Conservation (phyloP, 2,888 invertebrate species). For the Chloromyia formosa region DNA sequence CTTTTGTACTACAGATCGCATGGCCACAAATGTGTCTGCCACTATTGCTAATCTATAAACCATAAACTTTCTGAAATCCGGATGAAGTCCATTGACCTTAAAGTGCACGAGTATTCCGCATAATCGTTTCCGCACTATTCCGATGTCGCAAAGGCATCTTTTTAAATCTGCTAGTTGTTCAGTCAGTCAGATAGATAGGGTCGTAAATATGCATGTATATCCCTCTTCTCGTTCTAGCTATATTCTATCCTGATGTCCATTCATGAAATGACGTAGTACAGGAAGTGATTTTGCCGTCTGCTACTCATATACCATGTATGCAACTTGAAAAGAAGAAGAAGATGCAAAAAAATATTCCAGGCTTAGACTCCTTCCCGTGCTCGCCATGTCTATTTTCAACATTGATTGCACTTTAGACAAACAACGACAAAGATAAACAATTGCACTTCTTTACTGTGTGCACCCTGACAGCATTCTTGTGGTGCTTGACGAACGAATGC, state of each 20-base stretch:
- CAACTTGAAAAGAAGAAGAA: background rate
- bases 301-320: background rate
- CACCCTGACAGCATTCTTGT: background rate
- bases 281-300: slow-evolving; percentile 27
- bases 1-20: no score
- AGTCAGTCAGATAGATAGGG: slow-evolving; percentile 24
- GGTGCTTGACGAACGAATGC: background rate
- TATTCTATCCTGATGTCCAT: slow-evolving; percentile 28
- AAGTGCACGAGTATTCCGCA: background rate
- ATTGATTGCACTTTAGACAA: slow-evolving; percentile 49
- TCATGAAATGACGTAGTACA: slow-evolving; percentile 30
- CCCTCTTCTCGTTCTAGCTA: background rate
- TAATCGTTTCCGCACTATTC: slow-evolving; percentile 23
- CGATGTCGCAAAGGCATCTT: background rate
- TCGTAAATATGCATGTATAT: background rate
- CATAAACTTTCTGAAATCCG: background rate
- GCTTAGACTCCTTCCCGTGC: background rate
- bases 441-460: slow-evolving; percentile 10
- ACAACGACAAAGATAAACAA: slow-evolving; percentile 44
- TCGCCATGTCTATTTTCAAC: slow-evolving; percentile 36
- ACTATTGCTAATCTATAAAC: no score
- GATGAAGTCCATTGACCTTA: slow-evolving; percentile 38
- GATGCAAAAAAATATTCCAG: background rate
- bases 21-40: no score
- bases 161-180: slow-evolving; percentile 3